A percentile compares a stretch with the other conserved stretches of the same genome.
Evolutionary conservation across 2,113 vertebrate genomes (phyloP).

Genomic region (Varanus komodoensis): DNA sequence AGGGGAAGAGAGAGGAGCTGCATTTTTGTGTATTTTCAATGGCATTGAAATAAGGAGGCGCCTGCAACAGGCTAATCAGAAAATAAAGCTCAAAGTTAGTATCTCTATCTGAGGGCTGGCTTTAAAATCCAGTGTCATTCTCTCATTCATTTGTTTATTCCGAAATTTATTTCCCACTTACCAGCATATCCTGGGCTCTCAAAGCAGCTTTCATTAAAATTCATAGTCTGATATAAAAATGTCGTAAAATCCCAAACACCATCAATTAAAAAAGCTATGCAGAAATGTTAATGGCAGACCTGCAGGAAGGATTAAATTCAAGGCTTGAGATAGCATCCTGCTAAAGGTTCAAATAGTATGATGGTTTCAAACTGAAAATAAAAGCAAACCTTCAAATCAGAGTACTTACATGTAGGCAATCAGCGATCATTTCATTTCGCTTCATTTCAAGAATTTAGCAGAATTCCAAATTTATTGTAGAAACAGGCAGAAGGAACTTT

Average conservation of each 20-base stretch:
- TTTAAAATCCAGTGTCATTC: background rate
- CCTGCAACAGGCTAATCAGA: background rate
- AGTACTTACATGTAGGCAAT: background rate
- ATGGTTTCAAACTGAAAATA: background rate
- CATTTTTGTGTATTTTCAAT: background rate
- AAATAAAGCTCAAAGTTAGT: background rate
- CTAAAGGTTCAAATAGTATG: background rate
- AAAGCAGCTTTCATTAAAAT: background rate
- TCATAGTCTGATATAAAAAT: background rate
- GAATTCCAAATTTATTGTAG: too few species aligned
- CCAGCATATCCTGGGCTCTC: background rate
- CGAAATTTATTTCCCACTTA: background rate
- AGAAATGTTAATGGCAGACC: background rate
- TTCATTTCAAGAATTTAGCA: too few species aligned
- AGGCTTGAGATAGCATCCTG: background rate
- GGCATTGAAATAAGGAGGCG: background rate
- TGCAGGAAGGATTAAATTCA: background rate
- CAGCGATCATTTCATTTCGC: too few species aligned
- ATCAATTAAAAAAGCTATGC: background rate
- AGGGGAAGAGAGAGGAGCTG: background rate
- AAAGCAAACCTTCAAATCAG: background rate
- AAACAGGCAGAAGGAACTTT: too few species aligned
- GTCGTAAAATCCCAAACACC: background rate
- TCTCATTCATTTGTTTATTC: background rate
- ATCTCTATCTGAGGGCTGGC: background rate